phyloP scores from a whole-genome alignment of 2,797 vertebrate species.

The Characodon lateralis region DNA sequence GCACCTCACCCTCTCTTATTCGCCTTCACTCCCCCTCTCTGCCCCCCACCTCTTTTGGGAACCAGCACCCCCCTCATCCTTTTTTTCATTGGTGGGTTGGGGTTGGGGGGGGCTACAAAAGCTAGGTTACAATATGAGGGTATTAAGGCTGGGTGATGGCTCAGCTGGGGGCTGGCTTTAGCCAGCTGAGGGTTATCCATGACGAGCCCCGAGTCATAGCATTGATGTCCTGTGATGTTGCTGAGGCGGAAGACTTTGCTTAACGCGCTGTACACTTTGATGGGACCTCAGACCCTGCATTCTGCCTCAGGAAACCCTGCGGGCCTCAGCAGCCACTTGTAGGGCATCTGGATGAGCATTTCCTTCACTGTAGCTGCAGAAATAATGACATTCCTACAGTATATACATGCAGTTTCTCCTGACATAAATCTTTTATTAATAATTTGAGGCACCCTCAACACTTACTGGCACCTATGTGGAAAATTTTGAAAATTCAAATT shows the following conservation, averaged over 20 bases:
- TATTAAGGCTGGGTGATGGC: constrained; percentile 78
- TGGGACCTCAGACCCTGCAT: constrained; percentile 68
- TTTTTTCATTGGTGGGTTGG: constrained; percentile 19
- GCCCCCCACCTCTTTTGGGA: constrained; percentile 62
- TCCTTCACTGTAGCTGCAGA: constrained; percentile 31
- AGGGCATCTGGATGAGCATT: constrained; percentile 52
- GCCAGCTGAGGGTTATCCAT: constrained; percentile 78
- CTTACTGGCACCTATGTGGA: too few species aligned
- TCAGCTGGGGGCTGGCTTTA: constrained; percentile 77
- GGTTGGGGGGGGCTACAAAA: constrained; percentile 61
- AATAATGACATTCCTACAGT: not conserved
- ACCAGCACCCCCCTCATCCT: constrained; percentile 39
- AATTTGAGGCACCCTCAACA: not conserved
- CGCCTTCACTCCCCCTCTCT: constrained; percentile 45
- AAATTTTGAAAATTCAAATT: too few species aligned
- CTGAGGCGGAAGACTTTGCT: constrained; percentile 82
- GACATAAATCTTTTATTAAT: not conserved
- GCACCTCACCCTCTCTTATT: constrained; percentile 50
- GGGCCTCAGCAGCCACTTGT: constrained; percentile 45
- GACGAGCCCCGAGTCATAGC: constrained; percentile 69
- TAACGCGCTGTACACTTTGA: constrained; percentile 76
- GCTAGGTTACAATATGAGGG: constrained; percentile 73
- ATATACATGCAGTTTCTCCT: not conserved
- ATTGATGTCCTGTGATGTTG: constrained; percentile 78
- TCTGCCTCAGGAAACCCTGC: constrained; percentile 61